Evolutionary conservation across 2,797 vertebrate genomes (phyloP).

Genomic region (Aldrovandia affinis): DNA sequence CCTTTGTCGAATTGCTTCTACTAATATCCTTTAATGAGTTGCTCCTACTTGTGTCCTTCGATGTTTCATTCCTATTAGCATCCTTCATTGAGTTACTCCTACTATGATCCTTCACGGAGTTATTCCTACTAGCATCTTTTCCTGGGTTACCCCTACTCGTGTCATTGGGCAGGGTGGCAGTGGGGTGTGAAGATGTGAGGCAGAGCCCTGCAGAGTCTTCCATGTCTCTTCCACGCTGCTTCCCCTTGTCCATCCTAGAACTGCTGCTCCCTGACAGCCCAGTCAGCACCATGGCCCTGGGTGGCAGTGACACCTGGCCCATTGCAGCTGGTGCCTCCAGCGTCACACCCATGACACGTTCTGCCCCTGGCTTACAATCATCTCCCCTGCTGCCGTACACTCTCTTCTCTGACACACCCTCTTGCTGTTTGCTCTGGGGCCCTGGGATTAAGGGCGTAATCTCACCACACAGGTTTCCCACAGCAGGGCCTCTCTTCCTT

Average conservation of each 20-base stretch:
- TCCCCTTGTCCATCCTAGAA: conserved; percentile 69
- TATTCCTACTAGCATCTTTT: not conserved
- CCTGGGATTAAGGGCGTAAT: not conserved
- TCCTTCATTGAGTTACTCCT: not conserved
- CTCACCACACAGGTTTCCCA: not conserved
- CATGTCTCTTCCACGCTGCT: conserved; percentile 49
- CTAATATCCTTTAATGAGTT: not conserved
- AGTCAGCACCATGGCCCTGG: not conserved
- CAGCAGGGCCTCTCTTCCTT: not conserved
- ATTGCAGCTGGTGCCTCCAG: not conserved
- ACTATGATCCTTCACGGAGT: not conserved
- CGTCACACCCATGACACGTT: not conserved
- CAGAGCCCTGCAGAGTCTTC: conserved; percentile 53
- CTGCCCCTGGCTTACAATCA: not conserved
- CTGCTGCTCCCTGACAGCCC: not conserved
- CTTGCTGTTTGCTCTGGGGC: not conserved
- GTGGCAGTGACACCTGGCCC: conserved; percentile 14
- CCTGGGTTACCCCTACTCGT: not conserved
- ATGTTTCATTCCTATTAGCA: not conserved
- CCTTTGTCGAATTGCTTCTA: not conserved
- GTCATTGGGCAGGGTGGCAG: not conserved
- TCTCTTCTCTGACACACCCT: not conserved
- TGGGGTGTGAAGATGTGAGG: conserved; percentile 39
- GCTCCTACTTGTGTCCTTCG: not conserved
- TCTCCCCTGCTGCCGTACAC: not conserved